Evolutionary conservation across 2,888 invertebrate species (phyloP), one percentile per base, ranked within the genome.

Genomic region (Lasioglossum villosulum): DNA sequence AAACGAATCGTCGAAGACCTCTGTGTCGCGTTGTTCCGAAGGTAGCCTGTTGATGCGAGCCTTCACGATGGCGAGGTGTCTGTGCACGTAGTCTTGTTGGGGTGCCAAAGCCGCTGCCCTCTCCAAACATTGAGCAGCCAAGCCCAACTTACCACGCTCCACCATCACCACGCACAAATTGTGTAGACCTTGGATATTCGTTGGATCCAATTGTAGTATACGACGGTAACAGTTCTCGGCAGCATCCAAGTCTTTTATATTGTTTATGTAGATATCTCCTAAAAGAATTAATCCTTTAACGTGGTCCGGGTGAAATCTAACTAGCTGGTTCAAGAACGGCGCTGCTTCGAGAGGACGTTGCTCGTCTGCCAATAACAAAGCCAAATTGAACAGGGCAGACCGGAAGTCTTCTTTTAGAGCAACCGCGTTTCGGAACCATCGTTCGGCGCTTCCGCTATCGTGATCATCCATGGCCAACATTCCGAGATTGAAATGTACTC

Each of bases 401-500:
- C 98, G 96, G 95, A 99, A 99, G 95, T 98, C 98, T 3, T 97
- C 97, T 93, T 98, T 98, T 23, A 98, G 95, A 91, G 98, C 97
- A 0, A 98, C 97, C 0, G 99, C 98, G 82, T 97, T 97, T 78
- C 98, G 97, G 95, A 99, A 99, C 97, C 98, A 98, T 80, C 97
- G 97, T 95, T 99, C 99, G 0, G 99, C 99, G 92, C 97, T 97
- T 56, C 97, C 97, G 68, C 97, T 98, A 94, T 99, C 98, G 70
- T 97, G 97, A 93, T 98, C 98, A 95, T 99, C 99, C 99, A 99
- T 99, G 68, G 99, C 98, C 71, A 99, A 96, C 99, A 99, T 99
- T 88, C 99, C 99, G 79, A 99, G 96, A 96, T 99, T 99, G 95
- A 99, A 99, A 95, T 98, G 98, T 8, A 99, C 98, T 85, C 99